These are phyloP conservation scores for Epirrita christyi DNA, from an alignment of 2,888 invertebrate species.

Conservation along the genomic window DNA sequence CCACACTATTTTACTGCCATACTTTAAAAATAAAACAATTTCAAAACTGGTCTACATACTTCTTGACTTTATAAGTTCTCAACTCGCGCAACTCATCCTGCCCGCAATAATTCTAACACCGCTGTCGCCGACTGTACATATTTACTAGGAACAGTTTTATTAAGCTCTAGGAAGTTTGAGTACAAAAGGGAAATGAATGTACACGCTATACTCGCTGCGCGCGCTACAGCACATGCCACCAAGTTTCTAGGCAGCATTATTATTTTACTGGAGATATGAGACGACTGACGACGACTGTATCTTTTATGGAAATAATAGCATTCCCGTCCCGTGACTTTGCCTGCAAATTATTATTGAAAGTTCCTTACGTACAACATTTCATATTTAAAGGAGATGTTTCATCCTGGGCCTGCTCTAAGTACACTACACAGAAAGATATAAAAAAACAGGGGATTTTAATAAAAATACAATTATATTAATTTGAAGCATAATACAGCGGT, in stretches of 20 bases:
- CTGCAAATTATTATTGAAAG: no score
- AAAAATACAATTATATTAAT: no score
- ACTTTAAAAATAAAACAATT: conserved; percentile 2
- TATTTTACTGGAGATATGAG: conserved; percentile 29
- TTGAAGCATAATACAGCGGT: no score
- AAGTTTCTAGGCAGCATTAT: conserved; percentile 31
- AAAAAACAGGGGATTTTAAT: no score
- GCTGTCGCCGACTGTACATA: conserved; percentile 37
- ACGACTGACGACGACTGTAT: background rate
- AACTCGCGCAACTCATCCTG: conserved; percentile 5
- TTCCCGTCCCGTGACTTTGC: no score
- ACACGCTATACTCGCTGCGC: conserved; percentile 4
- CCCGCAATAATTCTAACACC: conserved; percentile 28
- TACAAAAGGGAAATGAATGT: conserved; percentile 44
- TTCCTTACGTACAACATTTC: no score
- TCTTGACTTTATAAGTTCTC: background rate
- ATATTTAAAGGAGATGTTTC: no score
- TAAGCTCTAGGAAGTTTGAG: conserved; percentile 46
- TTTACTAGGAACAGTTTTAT: conserved; percentile 51
- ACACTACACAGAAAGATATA: no score
- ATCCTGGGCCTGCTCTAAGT: no score
- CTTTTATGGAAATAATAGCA: conserved; percentile 23
- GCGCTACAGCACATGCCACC: conserved; percentile 31
- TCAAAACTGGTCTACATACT: conserved; percentile 5
- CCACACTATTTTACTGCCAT: no score